Evolutionary conservation across 2,113 vertebrate species (phyloP).

Genomic region (Pseudopipra pipra): DNA sequence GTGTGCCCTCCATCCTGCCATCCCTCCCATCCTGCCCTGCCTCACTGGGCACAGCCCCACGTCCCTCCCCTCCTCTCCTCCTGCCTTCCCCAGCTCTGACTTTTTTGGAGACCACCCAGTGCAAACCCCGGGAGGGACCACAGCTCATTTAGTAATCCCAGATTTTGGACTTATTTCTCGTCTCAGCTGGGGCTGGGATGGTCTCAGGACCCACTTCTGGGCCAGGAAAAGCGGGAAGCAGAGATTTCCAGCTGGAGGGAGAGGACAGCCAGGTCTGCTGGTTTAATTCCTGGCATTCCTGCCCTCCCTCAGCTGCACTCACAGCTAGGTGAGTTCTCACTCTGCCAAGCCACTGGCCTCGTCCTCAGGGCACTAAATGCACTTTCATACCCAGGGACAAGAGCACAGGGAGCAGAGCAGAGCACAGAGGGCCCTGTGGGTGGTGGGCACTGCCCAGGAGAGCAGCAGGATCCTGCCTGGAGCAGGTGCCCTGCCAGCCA

Average conservation of each 20-base stretch:
- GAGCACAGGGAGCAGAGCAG: not conserved
- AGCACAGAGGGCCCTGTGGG: not conserved
- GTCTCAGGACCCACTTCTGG: not conserved
- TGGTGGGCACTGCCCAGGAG: not conserved
- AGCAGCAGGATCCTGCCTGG: not conserved
- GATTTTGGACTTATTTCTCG: not conserved
- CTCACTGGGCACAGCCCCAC: accelerated
- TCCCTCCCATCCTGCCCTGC: no score
- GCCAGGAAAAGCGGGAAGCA: not conserved
- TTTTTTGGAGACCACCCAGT: not conserved
- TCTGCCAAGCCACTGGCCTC: not conserved
- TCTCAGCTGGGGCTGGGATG: not conserved
- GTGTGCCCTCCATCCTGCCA: not conserved
- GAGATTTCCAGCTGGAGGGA: not conserved
- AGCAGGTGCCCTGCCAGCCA: not conserved
- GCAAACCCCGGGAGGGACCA: not conserved
- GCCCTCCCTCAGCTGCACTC: not conserved
- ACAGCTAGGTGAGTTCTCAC: not conserved
- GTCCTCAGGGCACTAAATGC: conserved; percentile 14
- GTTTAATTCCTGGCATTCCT: not conserved
- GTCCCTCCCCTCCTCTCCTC: not conserved
- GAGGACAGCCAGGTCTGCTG: not conserved
- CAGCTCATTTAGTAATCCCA: accelerated
- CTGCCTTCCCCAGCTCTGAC: not conserved
- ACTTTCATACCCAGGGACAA: not conserved